Conservation (phyloP, 35 echinoderm and acorn worm genomes). For the Stichopus chloronotus region DNA sequence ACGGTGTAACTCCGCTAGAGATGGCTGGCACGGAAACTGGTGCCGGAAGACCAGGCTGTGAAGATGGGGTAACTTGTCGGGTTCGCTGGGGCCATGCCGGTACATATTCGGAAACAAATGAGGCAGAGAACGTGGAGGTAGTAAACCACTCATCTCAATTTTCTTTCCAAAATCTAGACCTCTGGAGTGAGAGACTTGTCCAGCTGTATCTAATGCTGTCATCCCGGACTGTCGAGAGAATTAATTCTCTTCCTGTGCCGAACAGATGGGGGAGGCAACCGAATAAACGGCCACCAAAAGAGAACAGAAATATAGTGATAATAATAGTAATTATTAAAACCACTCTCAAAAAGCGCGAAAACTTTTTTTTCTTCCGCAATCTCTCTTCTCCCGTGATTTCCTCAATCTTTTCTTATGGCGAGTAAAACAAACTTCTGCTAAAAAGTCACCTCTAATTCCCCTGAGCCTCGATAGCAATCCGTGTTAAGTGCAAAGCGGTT, state of each 20-base stretch:
- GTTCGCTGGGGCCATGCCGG: slow-evolving; percentile 23
- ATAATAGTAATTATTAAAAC: background rate
- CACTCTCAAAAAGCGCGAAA: background rate
- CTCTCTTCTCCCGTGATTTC: slow-evolving; percentile 18
- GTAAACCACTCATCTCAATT: slow-evolving; percentile 35
- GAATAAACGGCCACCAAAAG: background rate
- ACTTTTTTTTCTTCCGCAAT: background rate
- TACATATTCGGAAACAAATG: slow-evolving; percentile 54
- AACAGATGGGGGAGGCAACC: background rate
- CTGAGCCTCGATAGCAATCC: slow-evolving; percentile 4
- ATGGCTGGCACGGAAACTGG: slow-evolving; percentile 29
- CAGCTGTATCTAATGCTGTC: slow-evolving; percentile 31
- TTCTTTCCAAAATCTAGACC: slow-evolving; percentile 30
- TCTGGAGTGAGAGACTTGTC: slow-evolving; percentile 38
- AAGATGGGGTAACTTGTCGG: slow-evolving; percentile 37
- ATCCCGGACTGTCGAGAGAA: slow-evolving; percentile 17
- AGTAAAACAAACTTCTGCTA: slow-evolving; percentile 46
- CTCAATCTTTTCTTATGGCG: slow-evolving; percentile 18
- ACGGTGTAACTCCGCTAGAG: slow-evolving; percentile 42
- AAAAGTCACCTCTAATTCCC: slow-evolving; percentile 39
- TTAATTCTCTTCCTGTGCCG: background rate
- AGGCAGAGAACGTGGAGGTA: slow-evolving; percentile 25
- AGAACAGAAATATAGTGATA: background rate
- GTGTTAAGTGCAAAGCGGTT: slow-evolving; percentile 29
- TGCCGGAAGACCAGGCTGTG: slow-evolving; percentile 41